Conservation (phyloP, 2,113 vertebrate species). For the Aphyosemion australe region DNA sequence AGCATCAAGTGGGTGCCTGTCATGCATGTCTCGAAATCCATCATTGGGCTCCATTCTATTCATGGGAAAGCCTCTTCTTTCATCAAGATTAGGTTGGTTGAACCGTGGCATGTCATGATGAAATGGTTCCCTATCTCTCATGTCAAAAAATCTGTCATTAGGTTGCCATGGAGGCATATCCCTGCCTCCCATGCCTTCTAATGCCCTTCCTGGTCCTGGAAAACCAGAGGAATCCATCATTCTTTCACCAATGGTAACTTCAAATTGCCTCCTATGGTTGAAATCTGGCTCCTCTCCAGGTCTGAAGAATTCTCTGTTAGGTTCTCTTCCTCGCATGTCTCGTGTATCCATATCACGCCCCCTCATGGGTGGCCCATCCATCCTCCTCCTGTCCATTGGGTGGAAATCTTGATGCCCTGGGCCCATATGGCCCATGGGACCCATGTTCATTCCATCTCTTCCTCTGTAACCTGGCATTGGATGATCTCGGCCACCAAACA, state of each 20-base stretch:
- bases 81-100: slow-evolving; percentile 73
- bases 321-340: slow-evolving; percentile 87
- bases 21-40: slow-evolving; percentile 68
- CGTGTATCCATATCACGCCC: slow-evolving; percentile 84
- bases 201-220: slow-evolving; percentile 79
- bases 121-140: slow-evolving; percentile 86
- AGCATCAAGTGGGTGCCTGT: slow-evolving; percentile 59
- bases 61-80: slow-evolving; percentile 73
- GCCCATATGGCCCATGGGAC: slow-evolving; percentile 81
- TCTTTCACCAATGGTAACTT: slow-evolving; percentile 84
- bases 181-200: slow-evolving; percentile 68
- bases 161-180: slow-evolving; percentile 67
- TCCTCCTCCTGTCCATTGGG: slow-evolving; percentile 87
- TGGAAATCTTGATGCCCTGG: slow-evolving; percentile 85
- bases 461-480: slow-evolving; percentile 80
- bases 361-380: slow-evolving; percentile 84
- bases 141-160: slow-evolving; percentile 80
- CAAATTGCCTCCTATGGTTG: slow-evolving; percentile 83
- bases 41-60: slow-evolving; percentile 71
- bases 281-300: slow-evolving; percentile 83
- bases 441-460: slow-evolving; percentile 84
- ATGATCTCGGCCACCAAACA: slow-evolving; percentile 78
- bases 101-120: slow-evolving; percentile 83
- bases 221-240: slow-evolving; percentile 83
- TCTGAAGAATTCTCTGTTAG: slow-evolving; percentile 83